Evolutionary conservation across 2,888 invertebrate species (phyloP), one percentile per base, ranked within the genome.

Genomic region (Ametastegia equiseti): DNA sequence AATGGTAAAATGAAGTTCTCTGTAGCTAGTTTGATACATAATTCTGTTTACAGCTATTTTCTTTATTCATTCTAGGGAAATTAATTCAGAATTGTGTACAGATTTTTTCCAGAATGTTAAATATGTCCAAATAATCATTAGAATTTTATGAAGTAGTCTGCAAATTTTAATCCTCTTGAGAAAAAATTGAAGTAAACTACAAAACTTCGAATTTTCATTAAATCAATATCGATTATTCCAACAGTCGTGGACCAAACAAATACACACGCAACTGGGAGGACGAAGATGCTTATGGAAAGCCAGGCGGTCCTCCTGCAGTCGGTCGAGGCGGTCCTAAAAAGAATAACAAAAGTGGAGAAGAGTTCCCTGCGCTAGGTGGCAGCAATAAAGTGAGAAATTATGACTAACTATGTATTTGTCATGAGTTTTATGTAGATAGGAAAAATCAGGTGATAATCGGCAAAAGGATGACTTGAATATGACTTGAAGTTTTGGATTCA

Each of bases 221-320:
- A 11, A 27, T 39, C 6, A 39, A 39, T 60, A 60, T 60, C 30
- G 30, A 30, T 60, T 6, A 15, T 15, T 50, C 80, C 81, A 79
- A 81, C 88, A 97, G 97, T 0, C 97, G 98, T 80, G 97, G 98
- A 0, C 98, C 98, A 0, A 97, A 96, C 90, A 98, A 97, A 91
- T 98, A 98, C 91, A 97, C 96, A 0, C 94, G 98, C 13, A 97
- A 97, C 82, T 98, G 98, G 97, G 97, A 98, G 89, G 98, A 98
- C 89, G 97, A 97, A 90, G 97, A 97, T 89, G 98, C 98, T 0
- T 98, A 98, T 90, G 93, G 94, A 27, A 95, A 96, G 85, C 92
- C 93, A 19, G 87, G 91, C 23, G 89, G 88, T 50, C 86, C 86
- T 54, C 86, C 87, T 60, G 84, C 84, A 67, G 83, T 88, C 57